A percentile compares a stretch with the other conserved stretches of the same genome.
Conservation (phyloP, 1,140 invertebrate genomes). For the Melipona quadrifasciata region DNA sequence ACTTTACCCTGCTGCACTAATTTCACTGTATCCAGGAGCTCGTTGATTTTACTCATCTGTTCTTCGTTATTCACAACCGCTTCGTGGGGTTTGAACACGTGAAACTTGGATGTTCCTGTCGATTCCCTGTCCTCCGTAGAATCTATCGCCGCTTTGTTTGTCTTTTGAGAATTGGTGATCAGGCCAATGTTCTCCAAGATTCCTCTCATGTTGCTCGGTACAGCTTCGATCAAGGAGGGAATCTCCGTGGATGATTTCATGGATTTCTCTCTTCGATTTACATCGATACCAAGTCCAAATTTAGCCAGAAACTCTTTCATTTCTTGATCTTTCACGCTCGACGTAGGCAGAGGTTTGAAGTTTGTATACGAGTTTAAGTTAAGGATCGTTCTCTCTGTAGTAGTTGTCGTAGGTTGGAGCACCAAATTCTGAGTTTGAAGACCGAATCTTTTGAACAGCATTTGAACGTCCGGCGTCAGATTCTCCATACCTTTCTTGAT, state of each 20-base stretch:
- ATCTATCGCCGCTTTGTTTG: not conserved
- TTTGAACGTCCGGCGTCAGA: constrained; percentile 76
- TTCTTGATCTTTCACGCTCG: constrained; percentile 78
- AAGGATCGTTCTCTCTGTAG: constrained; percentile 52
- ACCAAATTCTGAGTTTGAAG: constrained; percentile 64
- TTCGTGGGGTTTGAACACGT: constrained; percentile 82
- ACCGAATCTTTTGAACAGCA: constrained; percentile 77
- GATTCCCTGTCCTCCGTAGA: constrained; percentile 29
- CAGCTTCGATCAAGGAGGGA: constrained; percentile 76
- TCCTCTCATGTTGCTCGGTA: constrained; percentile 81
- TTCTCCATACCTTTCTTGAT: constrained; percentile 74
- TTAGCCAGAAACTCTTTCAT: constrained; percentile 83
- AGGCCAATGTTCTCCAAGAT: constrained; percentile 83
- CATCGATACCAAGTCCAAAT: constrained; percentile 81
- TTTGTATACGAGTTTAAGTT: constrained; percentile 80
- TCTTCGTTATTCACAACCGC: constrained; percentile 67
- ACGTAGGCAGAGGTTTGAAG: constrained; percentile 84
- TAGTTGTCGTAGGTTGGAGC: constrained; percentile 52
- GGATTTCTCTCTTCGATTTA: constrained; percentile 73
- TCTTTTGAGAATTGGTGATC: constrained; percentile 56
- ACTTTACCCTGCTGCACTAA: constrained; percentile 79
- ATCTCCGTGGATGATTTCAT: constrained; percentile 59
- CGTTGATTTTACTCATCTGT: constrained; percentile 78
- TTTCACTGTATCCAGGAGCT: constrained; percentile 80
- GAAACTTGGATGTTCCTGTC: constrained; percentile 59